Evolutionary conservation across 92 coral and sea anemone species (phyloP), one percentile per base, ranked within the genome.

Genomic region (Actinernus sp.): DNA sequence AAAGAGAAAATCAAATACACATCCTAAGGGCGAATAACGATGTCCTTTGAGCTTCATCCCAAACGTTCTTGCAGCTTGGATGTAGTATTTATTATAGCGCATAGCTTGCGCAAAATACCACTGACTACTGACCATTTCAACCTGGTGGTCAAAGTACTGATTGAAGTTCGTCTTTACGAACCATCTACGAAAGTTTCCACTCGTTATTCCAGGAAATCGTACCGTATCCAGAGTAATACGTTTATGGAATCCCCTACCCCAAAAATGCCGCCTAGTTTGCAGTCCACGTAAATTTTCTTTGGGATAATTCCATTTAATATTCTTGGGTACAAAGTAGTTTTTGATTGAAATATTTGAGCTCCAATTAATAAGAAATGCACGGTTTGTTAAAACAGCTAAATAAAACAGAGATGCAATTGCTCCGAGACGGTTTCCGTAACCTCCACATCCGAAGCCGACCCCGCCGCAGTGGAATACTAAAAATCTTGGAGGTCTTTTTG

Each of bases 1-100:
- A 65, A 88, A 88, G 18, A 88, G 66, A 64, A 82, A 88, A 26
- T 88, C 81, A 55, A 69, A 88, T 43, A 89, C 93, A 32, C 93
- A 82, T 11, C 93, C 93, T 1, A 88, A 58, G 12, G 78, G 38
- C 32, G 88, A 69, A 34, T 76, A 82, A 1, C 77, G 70, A 49
- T 69, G 76, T 0, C 76, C 86, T 26, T 71, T 48, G 3, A 47
- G 49, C 26, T 77, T 84, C 20, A 55, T 48, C 7, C 81, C 86
- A 2, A 79, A 31, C 0, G 27, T 7, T 19, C 26, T 39, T 20
- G 86, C 75, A 22, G 55, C 11, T 50, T 63, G 51, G 16, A 45
- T 65, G 24, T 80, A 63, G 54, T 58, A 81, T 60, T 65, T 66
- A 46, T 83, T 80, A n/a, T 55, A 54, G 7, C 71, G 76, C 44